These are phyloP conservation scores for Enteromius anoplus DNA, from an alignment of 2,797 vertebrate species.

Conservation along the genomic window DNA sequence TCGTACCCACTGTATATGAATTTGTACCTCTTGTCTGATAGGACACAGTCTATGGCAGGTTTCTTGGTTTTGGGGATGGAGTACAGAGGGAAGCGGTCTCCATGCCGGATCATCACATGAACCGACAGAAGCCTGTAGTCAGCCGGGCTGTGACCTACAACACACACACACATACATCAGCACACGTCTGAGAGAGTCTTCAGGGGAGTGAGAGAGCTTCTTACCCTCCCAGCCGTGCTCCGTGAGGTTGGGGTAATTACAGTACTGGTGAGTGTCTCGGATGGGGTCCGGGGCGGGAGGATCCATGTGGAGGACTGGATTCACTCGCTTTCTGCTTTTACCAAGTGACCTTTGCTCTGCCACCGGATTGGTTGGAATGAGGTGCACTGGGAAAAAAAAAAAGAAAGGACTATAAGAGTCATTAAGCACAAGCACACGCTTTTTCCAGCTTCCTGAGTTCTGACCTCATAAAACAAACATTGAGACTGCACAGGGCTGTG, in stretches of 20 bases:
- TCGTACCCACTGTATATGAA: background rate
- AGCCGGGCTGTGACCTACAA: constrained; percentile 89
- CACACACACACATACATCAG: constrained; percentile 41
- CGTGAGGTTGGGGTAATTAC: constrained; percentile 86
- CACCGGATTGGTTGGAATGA: constrained; percentile 81
- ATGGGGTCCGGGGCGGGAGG: constrained; percentile 82
- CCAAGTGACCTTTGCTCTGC: constrained; percentile 76
- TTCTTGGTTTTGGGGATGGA: constrained; percentile 93
- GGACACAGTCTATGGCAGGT: constrained; percentile 68
- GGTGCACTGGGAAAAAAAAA: constrained; percentile 78
- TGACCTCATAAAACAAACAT: constrained; percentile 48
- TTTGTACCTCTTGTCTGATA: constrained; percentile 51
- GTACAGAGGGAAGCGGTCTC: constrained; percentile 94
- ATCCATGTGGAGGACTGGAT: constrained; percentile 83
- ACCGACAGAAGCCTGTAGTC: constrained; percentile 93
- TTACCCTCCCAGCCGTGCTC: constrained; percentile 95
- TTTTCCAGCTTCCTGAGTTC: constrained; percentile 35
- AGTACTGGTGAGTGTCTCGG: constrained; percentile 88
- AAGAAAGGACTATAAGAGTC: background rate
- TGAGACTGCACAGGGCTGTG: constrained; percentile 24
- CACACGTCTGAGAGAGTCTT: background rate
- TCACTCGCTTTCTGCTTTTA: constrained; percentile 91
- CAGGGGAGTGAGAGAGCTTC: constrained; percentile 23
- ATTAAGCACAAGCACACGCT: background rate
- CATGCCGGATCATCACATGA: constrained; percentile 96